Evolutionary conservation across 2,888 invertebrate species (phyloP).

Genomic region (Hirtodrosophila alboralis): DNA sequence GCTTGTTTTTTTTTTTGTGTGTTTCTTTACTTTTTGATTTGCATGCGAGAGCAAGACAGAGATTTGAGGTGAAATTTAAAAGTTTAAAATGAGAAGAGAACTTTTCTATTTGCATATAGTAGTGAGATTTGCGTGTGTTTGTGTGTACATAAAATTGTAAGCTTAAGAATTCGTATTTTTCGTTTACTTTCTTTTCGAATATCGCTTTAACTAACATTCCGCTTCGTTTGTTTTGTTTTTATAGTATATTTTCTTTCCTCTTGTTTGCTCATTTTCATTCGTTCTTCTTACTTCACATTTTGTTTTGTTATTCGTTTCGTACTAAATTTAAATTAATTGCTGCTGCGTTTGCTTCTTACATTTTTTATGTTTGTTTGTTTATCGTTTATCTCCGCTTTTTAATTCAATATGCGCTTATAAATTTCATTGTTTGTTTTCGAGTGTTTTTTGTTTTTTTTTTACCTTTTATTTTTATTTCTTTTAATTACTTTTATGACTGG

Average conservation of each 20-base stretch:
- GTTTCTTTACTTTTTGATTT: too few relatives aligned
- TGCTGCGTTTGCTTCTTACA: slow-evolving; percentile 54
- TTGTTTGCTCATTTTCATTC: slow-evolving; percentile 57
- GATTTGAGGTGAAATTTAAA: slow-evolving; percentile 36
- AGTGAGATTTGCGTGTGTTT: slow-evolving; percentile 16
- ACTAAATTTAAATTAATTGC: slow-evolving; percentile 70
- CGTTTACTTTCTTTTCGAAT: slow-evolving; percentile 65
- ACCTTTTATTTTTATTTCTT: slow-evolving; percentile 54
- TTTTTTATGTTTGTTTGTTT: too few relatives aligned
- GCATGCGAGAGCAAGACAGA: slow-evolving; percentile 57
- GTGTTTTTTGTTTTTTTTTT: slow-evolving; percentile 26
- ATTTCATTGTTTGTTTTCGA: slow-evolving; percentile 31
- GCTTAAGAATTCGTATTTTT: slow-evolving; percentile 79
- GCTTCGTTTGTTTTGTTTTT: slow-evolving; percentile 30
- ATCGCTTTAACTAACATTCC: slow-evolving; percentile 67
- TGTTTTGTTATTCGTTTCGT: slow-evolving; percentile 46
- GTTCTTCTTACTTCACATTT: slow-evolving; percentile 61
- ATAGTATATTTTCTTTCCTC: slow-evolving; percentile 40
- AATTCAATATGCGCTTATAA: slow-evolving; percentile 55
- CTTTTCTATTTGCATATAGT: slow-evolving; percentile 29
- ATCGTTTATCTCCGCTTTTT: slow-evolving; percentile 37
- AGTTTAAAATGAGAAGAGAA: slow-evolving; percentile 28
- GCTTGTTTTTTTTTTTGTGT: slow-evolving; percentile 29
- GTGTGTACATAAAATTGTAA: slow-evolving; percentile 79
- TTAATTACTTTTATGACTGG: slow-evolving; percentile 64